These are phyloP conservation scores for Dicentrarchus labrax DNA, from an alignment of 2,113 vertebrate species.

Conservation along the genomic window DNA sequence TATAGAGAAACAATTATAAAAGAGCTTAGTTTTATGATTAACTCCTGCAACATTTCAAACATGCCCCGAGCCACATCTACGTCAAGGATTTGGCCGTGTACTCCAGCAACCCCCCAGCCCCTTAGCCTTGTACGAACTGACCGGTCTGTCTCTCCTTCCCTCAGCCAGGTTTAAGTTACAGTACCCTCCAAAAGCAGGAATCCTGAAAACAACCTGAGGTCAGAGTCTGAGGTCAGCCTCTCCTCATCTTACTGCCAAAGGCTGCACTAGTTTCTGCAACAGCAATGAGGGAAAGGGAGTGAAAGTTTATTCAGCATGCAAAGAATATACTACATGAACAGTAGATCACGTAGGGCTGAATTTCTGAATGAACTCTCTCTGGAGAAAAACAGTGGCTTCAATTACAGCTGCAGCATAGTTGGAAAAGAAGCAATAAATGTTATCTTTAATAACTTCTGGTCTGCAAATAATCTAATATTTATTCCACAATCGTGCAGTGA, in stretches of 20 bases:
- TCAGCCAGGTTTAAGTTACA: conserved; percentile 58
- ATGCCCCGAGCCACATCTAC: neutral
- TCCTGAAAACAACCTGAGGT: conserved; percentile 65
- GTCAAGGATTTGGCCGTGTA: neutral
- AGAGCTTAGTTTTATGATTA: neutral
- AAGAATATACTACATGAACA: neutral
- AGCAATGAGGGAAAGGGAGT: conserved; percentile 3
- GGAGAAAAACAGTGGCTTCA: neutral
- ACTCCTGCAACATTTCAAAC: conserved; percentile 4
- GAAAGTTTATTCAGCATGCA: conserved; percentile 4
- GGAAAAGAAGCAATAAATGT: neutral
- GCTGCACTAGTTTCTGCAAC: conserved; percentile 24
- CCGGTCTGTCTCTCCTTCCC: conserved; percentile 13
- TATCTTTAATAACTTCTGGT: neutral
- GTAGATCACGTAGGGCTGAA: neutral
- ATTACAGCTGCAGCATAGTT: neutral
- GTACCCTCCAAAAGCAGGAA: conserved; percentile 50
- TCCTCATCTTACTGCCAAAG: conserved; percentile 53
- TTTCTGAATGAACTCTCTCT: conserved; percentile 9
- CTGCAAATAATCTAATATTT: neutral
- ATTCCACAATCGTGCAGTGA: conserved; percentile 19
- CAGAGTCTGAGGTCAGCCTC: conserved; percentile 60
- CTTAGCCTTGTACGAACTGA: conserved; percentile 18
- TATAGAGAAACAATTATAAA: conserved; percentile 9
- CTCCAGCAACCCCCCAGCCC: neutral